Evolutionary conservation across 2,797 vertebrate genomes (phyloP).

Genomic region (Gymnopithys bicolor): DNA sequence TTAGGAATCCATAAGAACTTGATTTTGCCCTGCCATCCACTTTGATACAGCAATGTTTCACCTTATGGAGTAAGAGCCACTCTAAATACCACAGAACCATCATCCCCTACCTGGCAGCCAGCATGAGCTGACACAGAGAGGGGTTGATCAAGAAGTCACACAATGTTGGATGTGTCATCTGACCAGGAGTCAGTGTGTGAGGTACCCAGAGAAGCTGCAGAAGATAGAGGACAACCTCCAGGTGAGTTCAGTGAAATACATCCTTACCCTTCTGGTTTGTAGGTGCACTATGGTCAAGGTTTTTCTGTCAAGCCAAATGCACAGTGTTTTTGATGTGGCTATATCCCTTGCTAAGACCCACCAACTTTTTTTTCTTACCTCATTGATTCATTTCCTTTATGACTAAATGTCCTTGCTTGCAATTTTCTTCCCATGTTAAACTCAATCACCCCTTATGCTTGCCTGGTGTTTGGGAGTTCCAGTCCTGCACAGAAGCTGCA

Average conservation of each 20-base stretch:
- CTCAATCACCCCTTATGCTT: not conserved
- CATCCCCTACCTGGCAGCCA: not conserved
- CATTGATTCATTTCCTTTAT: not conserved
- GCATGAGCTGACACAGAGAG: rapidly evolving
- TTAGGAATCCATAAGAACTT: not conserved
- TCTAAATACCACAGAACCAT: not conserved
- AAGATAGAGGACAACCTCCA: not conserved
- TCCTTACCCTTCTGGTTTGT: not conserved
- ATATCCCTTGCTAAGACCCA: not conserved
- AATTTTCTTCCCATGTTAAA: not conserved
- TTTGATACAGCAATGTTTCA: not conserved
- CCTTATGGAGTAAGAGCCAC: not conserved
- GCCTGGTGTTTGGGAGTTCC: not conserved
- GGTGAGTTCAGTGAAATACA: not conserved
- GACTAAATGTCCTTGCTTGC: not conserved
- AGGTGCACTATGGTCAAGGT: not conserved
- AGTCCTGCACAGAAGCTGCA: not conserved
- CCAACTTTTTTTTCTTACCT: not conserved
- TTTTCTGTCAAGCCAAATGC: not conserved
- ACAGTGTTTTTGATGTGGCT: not conserved
- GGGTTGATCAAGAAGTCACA: not conserved
- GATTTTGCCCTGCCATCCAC: not conserved
- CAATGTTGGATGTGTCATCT: not conserved
- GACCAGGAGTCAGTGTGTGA: not conserved
- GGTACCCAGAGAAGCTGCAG: not conserved